These are phyloP conservation scores for Aplochiton taeniatus DNA, from an alignment of 2,797 vertebrate species.

Conservation along the genomic window DNA sequence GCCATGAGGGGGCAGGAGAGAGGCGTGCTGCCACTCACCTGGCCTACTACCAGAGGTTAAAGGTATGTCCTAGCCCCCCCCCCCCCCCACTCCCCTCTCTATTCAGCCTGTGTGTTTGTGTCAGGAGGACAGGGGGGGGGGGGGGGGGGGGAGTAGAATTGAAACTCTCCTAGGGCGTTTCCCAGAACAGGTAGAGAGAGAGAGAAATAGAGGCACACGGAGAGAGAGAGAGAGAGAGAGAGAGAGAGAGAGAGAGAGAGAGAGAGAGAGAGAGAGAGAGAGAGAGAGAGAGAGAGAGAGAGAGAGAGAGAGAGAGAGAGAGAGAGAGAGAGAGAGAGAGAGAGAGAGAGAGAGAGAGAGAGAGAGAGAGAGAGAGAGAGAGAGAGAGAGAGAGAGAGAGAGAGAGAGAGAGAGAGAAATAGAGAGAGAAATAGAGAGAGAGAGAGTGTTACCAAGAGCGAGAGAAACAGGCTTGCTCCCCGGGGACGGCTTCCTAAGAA, in stretches of 20 bases:
- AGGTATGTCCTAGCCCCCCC: constrained; percentile 46
- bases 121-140: constrained; percentile 32
- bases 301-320: background rate
- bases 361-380: no score
- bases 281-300: background rate
- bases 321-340: constrained; percentile 13
- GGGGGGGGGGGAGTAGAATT: constrained; percentile 32
- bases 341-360: background rate
- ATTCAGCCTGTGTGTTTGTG: background rate
- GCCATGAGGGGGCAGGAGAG: constrained; percentile 67
- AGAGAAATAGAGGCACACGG: constrained; percentile 6
- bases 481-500: constrained; percentile 58
- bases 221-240: constrained; percentile 20
- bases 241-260: constrained; percentile 13
- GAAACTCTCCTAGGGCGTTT: constrained; percentile 51
- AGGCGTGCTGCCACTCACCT: constrained; percentile 54
- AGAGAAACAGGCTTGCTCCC: constrained; percentile 32
- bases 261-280: constrained; percentile 34
- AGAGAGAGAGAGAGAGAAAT: no score
- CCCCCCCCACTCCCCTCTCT: constrained; percentile 14
- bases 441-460: constrained; percentile 20
- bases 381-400: constrained; percentile 2
- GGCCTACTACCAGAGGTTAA: constrained; percentile 54
- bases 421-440: constrained; percentile 21
- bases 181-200: constrained; percentile 53